Evolutionary conservation across 2,888 invertebrate species (phyloP), one percentile per base, ranked within the genome.

Genomic region (Caenorhabditis doughertyi): DNA sequence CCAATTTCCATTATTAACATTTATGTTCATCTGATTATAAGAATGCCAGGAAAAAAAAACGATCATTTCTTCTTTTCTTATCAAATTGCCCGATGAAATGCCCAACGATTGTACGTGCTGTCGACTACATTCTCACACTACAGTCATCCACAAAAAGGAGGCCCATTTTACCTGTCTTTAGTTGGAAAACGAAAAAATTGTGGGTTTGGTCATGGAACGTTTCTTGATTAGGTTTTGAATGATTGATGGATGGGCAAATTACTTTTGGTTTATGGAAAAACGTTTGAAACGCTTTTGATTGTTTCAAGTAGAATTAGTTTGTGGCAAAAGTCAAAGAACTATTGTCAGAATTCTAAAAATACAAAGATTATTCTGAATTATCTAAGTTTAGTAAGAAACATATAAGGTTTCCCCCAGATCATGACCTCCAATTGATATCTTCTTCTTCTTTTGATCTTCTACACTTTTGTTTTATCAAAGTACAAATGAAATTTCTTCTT

Each of bases 71-170:
- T 16, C 58, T 51, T 58, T 49, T 65, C 71, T 64, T 64, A 70
- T 71, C 64, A 71, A 65, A 70, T 70, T 71, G 29, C 18, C 39
- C 74, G 35, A 29, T 25, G 47, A 65, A 56, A 51, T 47, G 3
- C 56, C 73, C 18, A 25, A 68, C 18, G 44, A 65, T 49, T 32
- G 47, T 74, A 74, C 74, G 74, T 74, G 74, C 74, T 11, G 49
- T 65, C 23, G 55, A 29, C 39, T 32, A 65, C 71, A 35, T 58
- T 71, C 47, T 55, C 27, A 42, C 53, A 42, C 71, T 58, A 70
- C 68, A 68, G 39, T 44, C 44, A 18, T 68, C 44, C 55, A 27
- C 49, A 62, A 25, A 67, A 35, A 16, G 32, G 23, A 21, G 47
- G 42, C 56, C 23, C 27, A 21, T 47, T 44, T 56, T 29, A 18